Percentiles rank a stretch among this genome's conserved stretches.
phyloP scores from a whole-genome alignment of 2,888 invertebrate genomes.

The Stenolophus ochropezus region DNA sequence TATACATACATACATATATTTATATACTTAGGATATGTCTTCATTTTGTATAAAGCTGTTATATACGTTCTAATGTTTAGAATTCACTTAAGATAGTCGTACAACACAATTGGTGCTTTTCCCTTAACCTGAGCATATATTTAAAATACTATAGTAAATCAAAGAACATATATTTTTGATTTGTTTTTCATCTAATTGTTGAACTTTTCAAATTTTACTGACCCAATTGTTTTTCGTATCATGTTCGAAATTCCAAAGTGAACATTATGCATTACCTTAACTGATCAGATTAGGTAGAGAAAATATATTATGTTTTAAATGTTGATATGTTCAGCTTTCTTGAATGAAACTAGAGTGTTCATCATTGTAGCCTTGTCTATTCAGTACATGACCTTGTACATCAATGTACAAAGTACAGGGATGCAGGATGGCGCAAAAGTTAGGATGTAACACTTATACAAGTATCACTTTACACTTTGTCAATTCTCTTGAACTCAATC shows the following conservation, averaged over 20 bases:
- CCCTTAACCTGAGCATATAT: conserved; percentile 57
- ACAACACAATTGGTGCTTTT: conserved; percentile 61
- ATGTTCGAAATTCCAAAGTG: conserved; percentile 50
- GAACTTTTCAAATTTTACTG: conserved; percentile 60
- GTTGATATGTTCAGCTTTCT: conserved; percentile 73
- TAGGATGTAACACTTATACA: conserved; percentile 21
- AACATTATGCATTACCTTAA: conserved; percentile 25
- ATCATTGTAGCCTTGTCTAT: conserved; percentile 74
- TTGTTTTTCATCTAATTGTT: conserved; percentile 60
- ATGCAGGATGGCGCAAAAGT: conserved; percentile 39
- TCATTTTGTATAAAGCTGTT: conserved; percentile 54
- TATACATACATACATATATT: conserved; percentile 54
- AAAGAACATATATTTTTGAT: conserved; percentile 57
- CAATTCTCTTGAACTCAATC: conserved; percentile 31
- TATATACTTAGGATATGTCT: conserved; percentile 53
- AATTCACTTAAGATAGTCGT: conserved; percentile 59
- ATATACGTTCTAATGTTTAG: conserved; percentile 54
- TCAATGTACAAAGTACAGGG: conserved; percentile 11
- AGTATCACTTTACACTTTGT: conserved; percentile 28
- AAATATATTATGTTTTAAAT: conserved; percentile 64
- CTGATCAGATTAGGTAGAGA: conserved; percentile 33
- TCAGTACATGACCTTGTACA: conserved; percentile 61
- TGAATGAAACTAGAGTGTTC: conserved; percentile 73
- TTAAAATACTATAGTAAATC: conserved; percentile 57
- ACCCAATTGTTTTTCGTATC: conserved; percentile 54